Evolutionary conservation across 2,113 vertebrate genomes (phyloP).

Genomic region (Limnothrissa miodon): DNA sequence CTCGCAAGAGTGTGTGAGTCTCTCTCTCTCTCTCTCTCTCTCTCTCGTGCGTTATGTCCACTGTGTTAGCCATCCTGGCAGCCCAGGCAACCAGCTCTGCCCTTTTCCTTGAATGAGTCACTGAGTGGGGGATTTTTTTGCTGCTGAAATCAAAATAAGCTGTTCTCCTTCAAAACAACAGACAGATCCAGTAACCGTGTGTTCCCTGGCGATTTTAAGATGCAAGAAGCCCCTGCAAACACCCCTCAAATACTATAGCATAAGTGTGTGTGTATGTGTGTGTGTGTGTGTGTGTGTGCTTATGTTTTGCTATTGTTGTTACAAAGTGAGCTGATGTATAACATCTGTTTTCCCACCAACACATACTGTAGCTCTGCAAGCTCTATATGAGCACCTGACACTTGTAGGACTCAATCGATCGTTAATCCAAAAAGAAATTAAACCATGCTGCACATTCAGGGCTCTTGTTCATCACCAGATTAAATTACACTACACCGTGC

Average conservation of each 20-base stretch:
- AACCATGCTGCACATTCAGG: background rate
- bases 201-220: constrained; percentile 30
- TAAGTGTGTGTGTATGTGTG: background rate
- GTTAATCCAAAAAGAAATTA: background rate
- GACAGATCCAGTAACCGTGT: constrained; percentile 40
- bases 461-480: background rate
- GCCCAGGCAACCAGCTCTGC: constrained; percentile 23
- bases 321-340: background rate
- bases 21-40: background rate
- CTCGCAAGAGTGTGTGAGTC: constrained; percentile 6
- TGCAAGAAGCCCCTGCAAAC: constrained; percentile 16
- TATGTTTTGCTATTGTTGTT: background rate
- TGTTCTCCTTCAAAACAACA: constrained; percentile 40
- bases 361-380: background rate
- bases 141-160: constrained; percentile 42
- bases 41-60: background rate
- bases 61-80: constrained; percentile 28
- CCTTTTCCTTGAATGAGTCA: constrained; percentile 53
- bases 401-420: background rate
- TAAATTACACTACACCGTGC: background rate
- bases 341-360: background rate
- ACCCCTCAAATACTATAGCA: background rate
- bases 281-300: background rate
- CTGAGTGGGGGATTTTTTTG: constrained; percentile 31
- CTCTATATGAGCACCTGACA: background rate